phyloP scores from a whole-genome alignment of 2,113 vertebrate genomes.

The Falcunculus frontatus region DNA sequence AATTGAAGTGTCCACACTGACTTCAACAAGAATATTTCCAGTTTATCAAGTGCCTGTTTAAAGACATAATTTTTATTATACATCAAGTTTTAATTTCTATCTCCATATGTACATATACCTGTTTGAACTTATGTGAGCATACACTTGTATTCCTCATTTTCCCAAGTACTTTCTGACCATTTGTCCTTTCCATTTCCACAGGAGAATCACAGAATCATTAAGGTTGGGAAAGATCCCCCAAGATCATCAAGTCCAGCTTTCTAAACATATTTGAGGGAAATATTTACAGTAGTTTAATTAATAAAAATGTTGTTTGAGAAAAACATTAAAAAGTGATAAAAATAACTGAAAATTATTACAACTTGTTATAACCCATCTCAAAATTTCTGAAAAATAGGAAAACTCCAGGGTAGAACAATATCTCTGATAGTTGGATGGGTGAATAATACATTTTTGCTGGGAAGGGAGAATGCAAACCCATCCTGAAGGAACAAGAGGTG shows the following conservation, averaged over 20 bases:
- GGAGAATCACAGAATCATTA: background rate
- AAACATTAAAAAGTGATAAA: background rate
- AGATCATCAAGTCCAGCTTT: background rate
- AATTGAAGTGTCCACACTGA: background rate
- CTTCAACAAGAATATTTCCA: background rate
- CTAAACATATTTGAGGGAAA: background rate
- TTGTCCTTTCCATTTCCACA: background rate
- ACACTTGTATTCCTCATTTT: background rate
- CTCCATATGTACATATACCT: background rate
- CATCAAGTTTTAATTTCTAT: background rate
- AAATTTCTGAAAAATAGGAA: background rate
- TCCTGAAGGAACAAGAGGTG: background rate
- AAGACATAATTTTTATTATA: background rate
- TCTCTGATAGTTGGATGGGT: background rate
- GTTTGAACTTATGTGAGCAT: background rate
- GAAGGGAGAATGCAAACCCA: background rate
- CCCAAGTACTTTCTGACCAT: rapidly evolving
- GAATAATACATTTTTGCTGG: background rate
- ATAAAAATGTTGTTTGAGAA: background rate
- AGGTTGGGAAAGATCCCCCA: background rate
- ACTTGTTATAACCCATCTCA: background rate
- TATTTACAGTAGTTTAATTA: background rate
- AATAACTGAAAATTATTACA: background rate
- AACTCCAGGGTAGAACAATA: rapidly evolving
- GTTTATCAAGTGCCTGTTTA: background rate